phyloP scores from a whole-genome alignment of 2,113 vertebrate species.

The Meriones unguiculatus region DNA sequence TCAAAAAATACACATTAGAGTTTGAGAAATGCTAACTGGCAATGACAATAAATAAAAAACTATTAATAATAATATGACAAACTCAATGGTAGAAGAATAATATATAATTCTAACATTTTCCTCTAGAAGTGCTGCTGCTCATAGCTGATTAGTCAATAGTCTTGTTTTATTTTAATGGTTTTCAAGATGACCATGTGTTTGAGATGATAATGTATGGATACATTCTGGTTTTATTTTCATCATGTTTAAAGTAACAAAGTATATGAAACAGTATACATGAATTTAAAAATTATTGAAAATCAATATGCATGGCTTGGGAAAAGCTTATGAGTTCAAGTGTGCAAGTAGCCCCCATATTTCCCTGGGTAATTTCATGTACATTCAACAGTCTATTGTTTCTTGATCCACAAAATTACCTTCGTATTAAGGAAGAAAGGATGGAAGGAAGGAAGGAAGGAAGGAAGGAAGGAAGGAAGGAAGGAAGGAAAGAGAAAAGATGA shows the following conservation, averaged over 20 bases:
- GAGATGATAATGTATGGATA: not conserved
- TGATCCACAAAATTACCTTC: not conserved
- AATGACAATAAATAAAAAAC: not conserved
- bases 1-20: not conserved
- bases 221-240: not conserved
- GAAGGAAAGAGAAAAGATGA: not conserved
- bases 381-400: not conserved
- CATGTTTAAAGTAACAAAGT: not conserved
- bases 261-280: not conserved
- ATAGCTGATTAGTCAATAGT: not conserved
- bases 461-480: too few relatives aligned
- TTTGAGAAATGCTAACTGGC: not conserved
- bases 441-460: too few relatives aligned
- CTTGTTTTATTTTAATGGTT: not conserved
- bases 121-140: not conserved
- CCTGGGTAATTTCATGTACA: not conserved
- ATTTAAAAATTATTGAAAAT: slow-evolving; percentile 16
- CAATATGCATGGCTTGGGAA: not conserved
- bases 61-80: not conserved
- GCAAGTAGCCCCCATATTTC: not conserved
- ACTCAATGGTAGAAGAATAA: not conserved
- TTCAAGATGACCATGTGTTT: not conserved
- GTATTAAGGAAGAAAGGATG: not conserved
- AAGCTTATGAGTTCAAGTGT: not conserved
- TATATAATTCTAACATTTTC: not conserved